A percentile compares a stretch with the other conserved stretches of the same genome.
These are phyloP conservation scores for Tenthredo amoena DNA, from an alignment of 2,888 invertebrate species.

Conservation along the genomic window DNA sequence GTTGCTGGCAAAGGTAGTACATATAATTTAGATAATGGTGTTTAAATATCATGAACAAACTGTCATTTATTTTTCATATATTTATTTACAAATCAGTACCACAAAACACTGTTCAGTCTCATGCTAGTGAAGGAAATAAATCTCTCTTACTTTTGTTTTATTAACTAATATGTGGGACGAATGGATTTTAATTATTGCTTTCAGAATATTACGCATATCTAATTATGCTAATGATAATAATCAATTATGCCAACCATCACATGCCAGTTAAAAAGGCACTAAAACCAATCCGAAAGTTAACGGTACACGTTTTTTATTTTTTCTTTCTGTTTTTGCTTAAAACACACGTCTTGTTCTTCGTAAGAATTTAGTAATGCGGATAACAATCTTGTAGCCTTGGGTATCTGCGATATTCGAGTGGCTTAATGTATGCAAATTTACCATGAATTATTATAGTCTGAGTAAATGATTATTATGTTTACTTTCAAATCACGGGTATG, in stretches of 20 bases:
- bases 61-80: conserved; percentile 57
- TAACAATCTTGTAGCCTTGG: not conserved
- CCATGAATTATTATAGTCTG: not conserved
- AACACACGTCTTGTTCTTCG: not conserved
- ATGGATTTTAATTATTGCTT: not conserved
- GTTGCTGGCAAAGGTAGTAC: not conserved
- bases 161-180: not conserved
- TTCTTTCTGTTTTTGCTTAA: not conserved
- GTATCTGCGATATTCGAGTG: not conserved
- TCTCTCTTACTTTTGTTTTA: not conserved
- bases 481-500: conserved; percentile 11
- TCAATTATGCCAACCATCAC: not conserved
- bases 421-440: not conserved
- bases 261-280: conserved; percentile 5
- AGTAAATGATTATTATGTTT: not conserved
- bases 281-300: not conserved
- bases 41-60: not conserved
- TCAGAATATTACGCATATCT: not conserved
- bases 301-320: not conserved
- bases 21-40: conserved; percentile 5
- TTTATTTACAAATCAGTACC: conserved; percentile 72
- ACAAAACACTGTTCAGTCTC: conserved; percentile 75
- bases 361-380: not conserved
- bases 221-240: not conserved
- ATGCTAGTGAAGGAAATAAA: conserved; percentile 60